A percentile compares a stretch with the other conserved stretches of the same genome.
phyloP scores from a whole-genome alignment of 2,888 invertebrate genomes.

The Acleris sparsana region DNA sequence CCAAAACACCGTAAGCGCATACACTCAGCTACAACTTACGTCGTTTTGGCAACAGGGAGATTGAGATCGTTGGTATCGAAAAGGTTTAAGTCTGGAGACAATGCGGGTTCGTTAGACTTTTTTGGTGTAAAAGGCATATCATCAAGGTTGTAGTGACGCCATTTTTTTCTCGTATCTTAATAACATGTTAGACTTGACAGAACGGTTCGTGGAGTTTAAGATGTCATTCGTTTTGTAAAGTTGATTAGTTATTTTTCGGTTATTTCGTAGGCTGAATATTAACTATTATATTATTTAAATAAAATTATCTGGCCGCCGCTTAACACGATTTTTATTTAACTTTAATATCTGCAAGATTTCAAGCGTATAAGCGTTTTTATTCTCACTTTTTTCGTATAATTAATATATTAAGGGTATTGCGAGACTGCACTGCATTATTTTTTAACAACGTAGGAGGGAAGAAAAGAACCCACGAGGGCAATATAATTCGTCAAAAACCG shows the following conservation, averaged over 20 bases:
- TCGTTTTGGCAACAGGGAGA: background rate
- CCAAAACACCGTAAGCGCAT: constrained; percentile 3
- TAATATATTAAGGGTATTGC: too few species aligned
- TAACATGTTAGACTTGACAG: constrained; percentile 63
- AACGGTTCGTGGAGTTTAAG: constrained; percentile 61
- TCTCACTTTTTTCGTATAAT: too few species aligned
- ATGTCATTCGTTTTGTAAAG: constrained; percentile 53
- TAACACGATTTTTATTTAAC: too few species aligned
- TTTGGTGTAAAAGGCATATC: constrained; percentile 38
- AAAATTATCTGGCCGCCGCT: too few species aligned
- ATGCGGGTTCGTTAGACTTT: background rate
- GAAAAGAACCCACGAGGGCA: too few species aligned
- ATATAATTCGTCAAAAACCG: too few species aligned
- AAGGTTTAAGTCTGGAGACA: background rate
- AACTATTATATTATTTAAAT: too few species aligned
- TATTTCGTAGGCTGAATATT: too few species aligned
- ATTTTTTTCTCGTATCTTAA: constrained; percentile 54
- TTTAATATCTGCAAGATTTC: too few species aligned
- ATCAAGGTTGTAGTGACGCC: constrained; percentile 55
- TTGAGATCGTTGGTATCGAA: background rate
- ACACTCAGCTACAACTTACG: background rate
- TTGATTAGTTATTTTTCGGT: constrained; percentile 33
- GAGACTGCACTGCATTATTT: too few species aligned
- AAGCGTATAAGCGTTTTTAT: too few species aligned
- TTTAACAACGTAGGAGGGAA: too few species aligned